Conservation (phyloP, 1,140 invertebrate species). For the Procambarus clarkii region DNA sequence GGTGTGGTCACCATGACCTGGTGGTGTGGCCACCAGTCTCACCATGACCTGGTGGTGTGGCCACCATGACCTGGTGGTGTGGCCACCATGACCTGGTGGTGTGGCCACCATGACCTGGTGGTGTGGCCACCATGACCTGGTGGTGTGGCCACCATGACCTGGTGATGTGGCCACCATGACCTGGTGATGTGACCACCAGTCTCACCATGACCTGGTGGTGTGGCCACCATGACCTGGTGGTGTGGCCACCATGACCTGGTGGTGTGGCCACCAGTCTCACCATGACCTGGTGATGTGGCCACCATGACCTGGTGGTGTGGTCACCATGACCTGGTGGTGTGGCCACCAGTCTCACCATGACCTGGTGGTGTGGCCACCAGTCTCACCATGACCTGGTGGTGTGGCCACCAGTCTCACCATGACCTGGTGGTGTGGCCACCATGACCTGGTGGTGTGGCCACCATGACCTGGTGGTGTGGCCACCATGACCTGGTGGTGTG, state of each 20-base stretch:
- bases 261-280: neutral
- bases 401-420: neutral
- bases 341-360: neutral
- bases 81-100: neutral
- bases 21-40: neutral
- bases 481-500: neutral
- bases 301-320: too few species aligned
- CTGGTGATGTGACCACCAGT: neutral
- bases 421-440: neutral
- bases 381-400: neutral
- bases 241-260: neutral
- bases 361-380: neutral
- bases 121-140: neutral
- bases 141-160: neutral
- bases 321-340: neutral
- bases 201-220: neutral
- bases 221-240: neutral
- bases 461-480: neutral
- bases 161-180: too few species aligned
- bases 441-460: too few species aligned
- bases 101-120: neutral
- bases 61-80: too few species aligned
- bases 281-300: neutral
- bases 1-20: too few species aligned
- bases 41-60: neutral